phyloP scores from a whole-genome alignment of 2,888 invertebrate species.

The Perdita meconis region DNA sequence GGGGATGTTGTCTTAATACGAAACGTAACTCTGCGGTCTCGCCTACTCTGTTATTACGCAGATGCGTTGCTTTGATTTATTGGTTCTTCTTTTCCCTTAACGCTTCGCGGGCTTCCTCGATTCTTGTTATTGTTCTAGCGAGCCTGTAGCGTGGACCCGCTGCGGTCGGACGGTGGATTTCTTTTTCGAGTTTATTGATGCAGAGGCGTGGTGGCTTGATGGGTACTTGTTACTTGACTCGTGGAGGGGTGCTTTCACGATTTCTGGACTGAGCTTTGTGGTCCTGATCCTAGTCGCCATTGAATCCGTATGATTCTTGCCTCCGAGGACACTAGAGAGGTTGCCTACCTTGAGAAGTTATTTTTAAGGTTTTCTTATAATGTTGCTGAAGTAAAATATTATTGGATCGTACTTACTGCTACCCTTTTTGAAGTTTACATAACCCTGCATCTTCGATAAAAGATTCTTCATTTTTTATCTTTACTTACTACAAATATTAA shows the following conservation, averaged over 20 bases:
- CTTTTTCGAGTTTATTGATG: neutral
- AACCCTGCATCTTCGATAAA: too few relatives aligned
- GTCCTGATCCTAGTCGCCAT: neutral
- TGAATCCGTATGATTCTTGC: neutral
- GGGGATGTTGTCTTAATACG: slow-evolving; percentile 64
- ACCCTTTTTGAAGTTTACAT: too few relatives aligned
- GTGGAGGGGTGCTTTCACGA: neutral
- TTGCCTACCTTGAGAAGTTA: neutral
- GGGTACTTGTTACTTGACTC: neutral
- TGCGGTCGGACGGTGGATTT: neutral
- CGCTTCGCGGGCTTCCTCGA: neutral
- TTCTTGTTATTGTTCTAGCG: slow-evolving; percentile 6
- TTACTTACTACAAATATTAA: too few relatives aligned
- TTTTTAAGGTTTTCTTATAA: too few relatives aligned
- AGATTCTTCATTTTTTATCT: too few relatives aligned
- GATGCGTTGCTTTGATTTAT: slow-evolving; percentile 1
- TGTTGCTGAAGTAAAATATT: too few relatives aligned
- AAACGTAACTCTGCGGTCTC: slow-evolving; percentile 28
- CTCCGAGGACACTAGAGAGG: neutral
- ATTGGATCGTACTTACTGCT: too few relatives aligned
- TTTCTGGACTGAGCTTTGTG: neutral
- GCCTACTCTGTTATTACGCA: slow-evolving; percentile 8
- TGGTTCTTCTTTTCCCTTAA: neutral
- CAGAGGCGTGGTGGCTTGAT: neutral
- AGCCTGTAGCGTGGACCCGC: neutral